Conservation (phyloP, 2,888 invertebrate genomes). For the Odontomyia ornata region DNA sequence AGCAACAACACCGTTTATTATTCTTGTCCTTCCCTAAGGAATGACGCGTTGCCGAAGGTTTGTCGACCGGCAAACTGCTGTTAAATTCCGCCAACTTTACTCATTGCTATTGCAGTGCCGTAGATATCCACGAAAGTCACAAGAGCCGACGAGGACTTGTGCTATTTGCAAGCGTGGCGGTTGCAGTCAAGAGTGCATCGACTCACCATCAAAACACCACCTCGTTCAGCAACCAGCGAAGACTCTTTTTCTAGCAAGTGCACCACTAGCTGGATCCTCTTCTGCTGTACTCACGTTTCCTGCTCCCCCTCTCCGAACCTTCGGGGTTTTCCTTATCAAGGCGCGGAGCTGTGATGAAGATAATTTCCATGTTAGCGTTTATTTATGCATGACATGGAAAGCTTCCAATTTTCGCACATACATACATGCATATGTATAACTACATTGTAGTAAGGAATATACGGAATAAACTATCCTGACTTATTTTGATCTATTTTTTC, state of each 20-base stretch:
- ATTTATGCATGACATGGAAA: slow-evolving; percentile 50
- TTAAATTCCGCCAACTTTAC: slow-evolving; percentile 42
- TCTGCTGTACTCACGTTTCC: slow-evolving; percentile 40
- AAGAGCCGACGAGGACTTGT: slow-evolving; percentile 2
- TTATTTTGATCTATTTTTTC: background rate
- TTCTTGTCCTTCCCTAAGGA: slow-evolving; percentile 43
- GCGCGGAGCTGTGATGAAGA: slow-evolving; percentile 45
- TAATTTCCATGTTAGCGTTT: slow-evolving; percentile 48
- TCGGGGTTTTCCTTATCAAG: background rate
- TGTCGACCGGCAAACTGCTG: slow-evolving; percentile 48
- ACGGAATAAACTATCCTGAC: background rate
- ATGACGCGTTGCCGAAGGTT: slow-evolving; percentile 45
- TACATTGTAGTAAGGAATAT: background rate
- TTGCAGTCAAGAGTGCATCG: slow-evolving; percentile 47
- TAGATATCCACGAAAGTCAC: background rate
- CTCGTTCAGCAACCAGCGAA: background rate
- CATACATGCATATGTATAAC: background rate
- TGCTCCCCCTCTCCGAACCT: no score
- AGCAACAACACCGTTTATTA: slow-evolving; percentile 27
- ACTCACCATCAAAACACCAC: slow-evolving; percentile 43
- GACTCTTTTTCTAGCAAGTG: background rate
- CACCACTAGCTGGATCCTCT: slow-evolving; percentile 40
- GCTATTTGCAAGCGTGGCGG: background rate
- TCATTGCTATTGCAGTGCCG: slow-evolving; percentile 33
- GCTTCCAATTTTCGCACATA: slow-evolving; percentile 46